Base-by-base conservation (phyloP, 2,113 vertebrate species). In the Morphnarchus princeps region DNA sequence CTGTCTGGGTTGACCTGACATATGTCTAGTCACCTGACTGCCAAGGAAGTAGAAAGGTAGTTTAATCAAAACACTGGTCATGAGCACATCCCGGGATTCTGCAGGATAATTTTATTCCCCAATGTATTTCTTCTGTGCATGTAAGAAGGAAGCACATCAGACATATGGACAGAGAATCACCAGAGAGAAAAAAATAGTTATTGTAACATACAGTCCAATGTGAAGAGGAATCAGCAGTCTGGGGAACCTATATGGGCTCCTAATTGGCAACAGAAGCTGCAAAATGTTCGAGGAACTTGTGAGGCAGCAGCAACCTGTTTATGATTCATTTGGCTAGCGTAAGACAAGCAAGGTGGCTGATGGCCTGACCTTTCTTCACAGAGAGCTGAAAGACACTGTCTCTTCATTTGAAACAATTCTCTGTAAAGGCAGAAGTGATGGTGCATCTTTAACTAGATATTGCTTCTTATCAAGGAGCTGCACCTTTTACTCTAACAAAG, bases 401-500 rank as follows among this genome's bases (percentile, higher is more conserved):
- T 88, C 65, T 83, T 63, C 72, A 26, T 71, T 69, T 29, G 72
- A 82, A 80, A 70, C 61, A 92, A 26, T 73, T 85, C 80, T 52
- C 73, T 40, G 45, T 65, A 77, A 83, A 93, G 43, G 71, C 69
- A 65, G 42, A 66, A 89, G 73, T 21, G 77, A 92, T 38, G 54
- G 61, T 59, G 50, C 93, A 91, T 89, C 95, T 95, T 73, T 90
- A 90, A 91, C 87, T 49, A 87, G 76, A 82, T 57, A n/a, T 15
- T 55, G 57, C 90, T 80, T 40, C 77, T 97, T 95, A 96, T 97
- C 95, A 74, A 91, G 73, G 67, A 92, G 92, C 87, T 94, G 89
- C 95, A 96, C 96, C 96, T 97, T 95, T 95, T 69, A 69, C 89
- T 95, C 57, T 66, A 87, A 72, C 18, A 50, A 81, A 26, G 32